Evolutionary conservation across 2,888 invertebrate species (phyloP).

Genomic region (Apodemia duryi): DNA sequence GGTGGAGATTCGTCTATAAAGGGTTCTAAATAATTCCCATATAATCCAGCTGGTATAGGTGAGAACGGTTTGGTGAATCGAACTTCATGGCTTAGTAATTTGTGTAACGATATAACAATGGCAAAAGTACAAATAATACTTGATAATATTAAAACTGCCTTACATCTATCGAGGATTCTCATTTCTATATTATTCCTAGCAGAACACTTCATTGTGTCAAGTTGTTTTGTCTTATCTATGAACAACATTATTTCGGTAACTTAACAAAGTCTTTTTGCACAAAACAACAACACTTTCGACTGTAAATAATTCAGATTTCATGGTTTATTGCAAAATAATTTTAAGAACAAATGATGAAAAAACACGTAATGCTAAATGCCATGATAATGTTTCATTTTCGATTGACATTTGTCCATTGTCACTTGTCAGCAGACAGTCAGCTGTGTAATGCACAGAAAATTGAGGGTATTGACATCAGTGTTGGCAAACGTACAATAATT

Average conservation of each 20-base stretch:
- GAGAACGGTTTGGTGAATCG: conserved; percentile 62
- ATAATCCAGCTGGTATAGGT: conserved; percentile 63
- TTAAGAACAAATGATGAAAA: conserved; percentile 58
- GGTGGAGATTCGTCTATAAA: conserved; percentile 46
- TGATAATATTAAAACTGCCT: conserved; percentile 64
- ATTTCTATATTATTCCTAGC: conserved; percentile 45
- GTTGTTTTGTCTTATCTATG: conserved; percentile 55
- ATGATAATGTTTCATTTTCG: conserved; percentile 39
- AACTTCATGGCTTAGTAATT: conserved; percentile 57
- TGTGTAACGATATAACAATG: conserved; percentile 60
- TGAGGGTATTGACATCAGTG: no score
- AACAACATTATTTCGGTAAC: conserved; percentile 56
- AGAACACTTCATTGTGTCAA: conserved; percentile 57
- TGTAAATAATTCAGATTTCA: conserved; percentile 56
- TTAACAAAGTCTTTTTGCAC: conserved; percentile 43
- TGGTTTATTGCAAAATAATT: conserved; percentile 54
- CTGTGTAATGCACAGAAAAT: not conserved
- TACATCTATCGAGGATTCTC: conserved; percentile 69
- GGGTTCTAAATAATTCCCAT: conserved; percentile 61
- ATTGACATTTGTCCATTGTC: conserved; percentile 11
- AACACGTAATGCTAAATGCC: conserved; percentile 67
- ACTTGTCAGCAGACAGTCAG: not conserved
- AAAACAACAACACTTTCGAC: conserved; percentile 44
- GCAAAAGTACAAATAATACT: conserved; percentile 66
- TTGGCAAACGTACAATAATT: no score